Base-by-base conservation (phyloP, 2,113 vertebrate species). In the Aix galericulata region DNA sequence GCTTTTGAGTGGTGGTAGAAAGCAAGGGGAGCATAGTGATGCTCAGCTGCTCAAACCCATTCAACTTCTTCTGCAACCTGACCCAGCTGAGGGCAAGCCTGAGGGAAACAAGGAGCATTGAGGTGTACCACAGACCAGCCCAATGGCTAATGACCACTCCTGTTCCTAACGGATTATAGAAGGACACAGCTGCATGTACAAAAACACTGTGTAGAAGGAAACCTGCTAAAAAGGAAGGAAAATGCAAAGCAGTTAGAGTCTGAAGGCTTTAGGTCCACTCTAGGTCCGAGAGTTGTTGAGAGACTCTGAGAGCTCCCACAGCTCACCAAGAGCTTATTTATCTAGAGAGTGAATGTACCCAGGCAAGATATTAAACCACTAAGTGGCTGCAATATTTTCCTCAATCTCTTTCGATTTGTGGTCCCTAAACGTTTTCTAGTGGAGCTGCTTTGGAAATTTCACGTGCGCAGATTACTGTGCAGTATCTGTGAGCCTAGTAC, bases 401-500 rank as follows among this genome's bases (percentile, higher is more conserved):
- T 86, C n/a, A 20, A 40, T 27, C 60, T 55, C 2, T 75, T 88
- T 89, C 56, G 53, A 9, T 15, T 5, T 64, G 13, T 34, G 59
- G n/a, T 50, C 34, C 38, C 40, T 62, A 74, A 66, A 86, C 78
- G 59, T 42, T 46, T 67, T 17, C 25, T 20, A 11, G 22, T 48
- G n/a, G 62, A 92, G 14, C 29, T 85, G 13, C 38, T 88, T 52
- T 56, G 71, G 82, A 68, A 91, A 79, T 75, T 42, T 79, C 62
- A 78, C 0, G 0, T 26, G n/a, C 31, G 16, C 0, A 48, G 7
- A 52, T 72, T 64, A 60, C 22, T 34, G 46, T 26, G 22, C 31
- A 48, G 22, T 44, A 58, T 16, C 59, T 69, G 23, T 14, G 8
- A 64, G 76, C n/a, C 16, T 46, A 32, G 29, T 11, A 76, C 58